Conservation (phyloP, 2,888 invertebrate species). For the Epirrhoe alternata region DNA sequence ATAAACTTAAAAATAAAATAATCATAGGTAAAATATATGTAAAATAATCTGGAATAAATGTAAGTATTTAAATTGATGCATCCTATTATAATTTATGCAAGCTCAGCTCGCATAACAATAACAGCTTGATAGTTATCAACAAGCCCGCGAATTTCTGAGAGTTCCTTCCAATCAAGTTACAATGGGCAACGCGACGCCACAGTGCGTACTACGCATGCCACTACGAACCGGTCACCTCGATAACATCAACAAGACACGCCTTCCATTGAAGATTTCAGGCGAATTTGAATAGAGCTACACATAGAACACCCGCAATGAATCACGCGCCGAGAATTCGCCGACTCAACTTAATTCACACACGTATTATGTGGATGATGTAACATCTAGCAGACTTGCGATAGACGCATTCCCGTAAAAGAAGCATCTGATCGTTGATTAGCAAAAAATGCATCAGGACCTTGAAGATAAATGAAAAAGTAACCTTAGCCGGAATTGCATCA, state of each 20-base stretch:
- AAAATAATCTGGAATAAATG: neutral
- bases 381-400: constrained; percentile 69
- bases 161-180: constrained; percentile 47
- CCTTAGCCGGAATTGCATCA: constrained; percentile 15
- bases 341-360: constrained; percentile 48
- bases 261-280: constrained; percentile 62
- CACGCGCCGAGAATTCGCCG: constrained; percentile 39
- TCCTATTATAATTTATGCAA: neutral
- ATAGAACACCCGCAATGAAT: constrained; percentile 61
- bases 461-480: constrained; percentile 33
- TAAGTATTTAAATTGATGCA: neutral
- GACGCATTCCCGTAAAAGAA: constrained; percentile 66
- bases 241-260: constrained; percentile 50
- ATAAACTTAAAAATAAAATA: neutral
- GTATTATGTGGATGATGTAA: constrained; percentile 73
- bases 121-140: constrained; percentile 50
- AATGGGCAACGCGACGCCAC: constrained; percentile 54
- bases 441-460: constrained; percentile 48
- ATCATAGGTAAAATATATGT: neutral
- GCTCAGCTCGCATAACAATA: constrained; percentile 31
- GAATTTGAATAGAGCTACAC: constrained; percentile 48
- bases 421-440: constrained; percentile 54
- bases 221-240: constrained; percentile 42
- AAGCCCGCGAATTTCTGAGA: constrained; percentile 62
- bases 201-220: constrained; percentile 48